A percentile compares a stretch with the other conserved stretches of the same genome.
Evolutionary conservation across 2,888 invertebrate genomes (phyloP).

Genomic region (Andrena fulva): DNA sequence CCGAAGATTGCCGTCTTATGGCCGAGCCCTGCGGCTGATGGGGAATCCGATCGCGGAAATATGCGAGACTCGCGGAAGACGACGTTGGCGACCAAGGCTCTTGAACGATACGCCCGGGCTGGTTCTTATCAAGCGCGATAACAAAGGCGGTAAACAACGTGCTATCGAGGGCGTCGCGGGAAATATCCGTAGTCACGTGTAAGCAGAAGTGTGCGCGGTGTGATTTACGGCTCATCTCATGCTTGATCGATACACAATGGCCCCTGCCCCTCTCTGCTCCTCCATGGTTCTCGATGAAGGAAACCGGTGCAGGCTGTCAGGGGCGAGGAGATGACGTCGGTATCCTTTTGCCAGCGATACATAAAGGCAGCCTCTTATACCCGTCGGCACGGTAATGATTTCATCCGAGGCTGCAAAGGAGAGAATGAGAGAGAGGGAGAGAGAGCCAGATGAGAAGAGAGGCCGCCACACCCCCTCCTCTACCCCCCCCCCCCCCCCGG

Average conservation of each 20-base stretch:
- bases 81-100: background rate
- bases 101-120: background rate
- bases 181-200: conserved; percentile 56
- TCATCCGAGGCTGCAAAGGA: conserved; percentile 62
- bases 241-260: conserved; percentile 64
- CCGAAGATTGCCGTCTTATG: background rate
- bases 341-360: conserved; percentile 66
- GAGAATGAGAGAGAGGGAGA: background rate
- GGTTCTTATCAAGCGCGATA: conserved; percentile 34
- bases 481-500: conserved; percentile 60
- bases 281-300: conserved; percentile 34
- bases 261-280: background rate
- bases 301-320: conserved; percentile 41
- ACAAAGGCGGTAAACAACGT: conserved; percentile 27
- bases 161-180: conserved; percentile 16
- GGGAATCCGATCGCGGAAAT: background rate
- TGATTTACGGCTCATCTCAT: conserved; percentile 73
- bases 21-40: background rate
- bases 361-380: conserved; percentile 64
- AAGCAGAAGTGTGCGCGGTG: conserved; percentile 56
- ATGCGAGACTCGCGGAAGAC: background rate
- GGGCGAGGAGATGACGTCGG: conserved; percentile 50
- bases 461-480: conserved; percentile 41
- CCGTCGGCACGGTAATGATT: conserved; percentile 74
- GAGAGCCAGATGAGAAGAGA: conserved; percentile 7